Percentiles rank a stretch among this genome's conserved stretches.
Conservation (phyloP, 2,888 invertebrate genomes). For the Pseudeuparius sepicola region DNA sequence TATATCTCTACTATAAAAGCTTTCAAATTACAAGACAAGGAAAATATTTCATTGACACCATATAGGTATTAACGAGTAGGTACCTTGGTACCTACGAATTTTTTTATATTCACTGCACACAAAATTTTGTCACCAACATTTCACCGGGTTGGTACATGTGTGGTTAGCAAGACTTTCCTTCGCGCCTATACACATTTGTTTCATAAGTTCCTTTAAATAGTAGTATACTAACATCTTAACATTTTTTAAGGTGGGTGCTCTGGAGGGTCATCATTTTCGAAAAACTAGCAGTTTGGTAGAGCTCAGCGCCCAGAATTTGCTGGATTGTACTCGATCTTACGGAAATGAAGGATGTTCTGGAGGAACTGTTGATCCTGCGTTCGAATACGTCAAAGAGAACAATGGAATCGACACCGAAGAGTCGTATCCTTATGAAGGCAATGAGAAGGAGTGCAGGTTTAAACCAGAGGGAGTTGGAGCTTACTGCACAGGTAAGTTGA, state of each 20-base stretch:
- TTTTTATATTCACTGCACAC: too few species aligned
- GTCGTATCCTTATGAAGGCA: slow-evolving; percentile 43
- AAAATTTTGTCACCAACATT: too few species aligned
- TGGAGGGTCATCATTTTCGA: slow-evolving; percentile 46
- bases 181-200: slow-evolving; percentile 4
- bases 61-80: too few species aligned
- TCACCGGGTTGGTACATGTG: too few species aligned
- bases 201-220: neutral
- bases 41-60: too few species aligned
- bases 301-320: slow-evolving; percentile 46
- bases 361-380: slow-evolving; percentile 44
- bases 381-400: slow-evolving; percentile 42
- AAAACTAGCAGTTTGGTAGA: slow-evolving; percentile 44
- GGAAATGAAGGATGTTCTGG: slow-evolving; percentile 47
- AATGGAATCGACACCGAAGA: slow-evolving; percentile 46
- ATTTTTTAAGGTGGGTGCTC: slow-evolving; percentile 43
- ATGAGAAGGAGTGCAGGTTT: slow-evolving; percentile 27
- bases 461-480: slow-evolving; percentile 25
- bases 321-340: slow-evolving; percentile 44
- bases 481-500: slow-evolving; percentile 27
- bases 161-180: too few species aligned
- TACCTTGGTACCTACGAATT: too few species aligned
- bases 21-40: too few species aligned
- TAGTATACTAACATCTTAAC: neutral
- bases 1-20: too few species aligned